Evolutionary conservation across 2,888 invertebrate species (phyloP), one percentile per base, ranked within the genome.

Genomic region (Dromius quadrimaculatus): DNA sequence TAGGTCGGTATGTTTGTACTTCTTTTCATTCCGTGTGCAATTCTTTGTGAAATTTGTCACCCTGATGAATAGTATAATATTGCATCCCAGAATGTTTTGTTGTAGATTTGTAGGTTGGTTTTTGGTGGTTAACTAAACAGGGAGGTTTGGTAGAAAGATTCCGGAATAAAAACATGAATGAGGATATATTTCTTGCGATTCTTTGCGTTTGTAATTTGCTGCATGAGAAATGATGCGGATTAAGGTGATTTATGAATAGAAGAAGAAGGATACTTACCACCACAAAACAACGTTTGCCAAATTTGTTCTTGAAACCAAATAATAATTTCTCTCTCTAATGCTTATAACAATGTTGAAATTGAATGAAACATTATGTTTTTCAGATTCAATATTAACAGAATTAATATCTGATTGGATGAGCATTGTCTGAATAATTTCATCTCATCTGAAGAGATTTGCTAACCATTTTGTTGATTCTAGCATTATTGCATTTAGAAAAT

Each of bases 41-140:
- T 66, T 66, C 66, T 66, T 66, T 66, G 54, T 57, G 28, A 66
- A 66, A 66, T 66, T 66, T 66, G 66, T 66, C 66, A 66, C 66
- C 41, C 23, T 57, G 57, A 66, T 66, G 66, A 57, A 41, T 54
- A 57, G 66, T 32, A 63, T 63, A 66, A 54, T 57, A 65, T 50
- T 20, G 65, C 65, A 65, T 65, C 43, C 62, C 43, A 43, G 43
- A 41, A 43, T 34, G 9, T 62, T 62, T 62, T 41, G 59, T 59
- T 59, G 20, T 36, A 59, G 59, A 59, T 59, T 59, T 59, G 59
- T 57, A 11, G 57, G 15, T 36, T 9, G 11, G 13, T 15, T 54
- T 54, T 23, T 15, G 50, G 15, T 8, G 15, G 13, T 45, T 45
- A n/a, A 3, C 36, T 36, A 17, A 15, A 17, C 19, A 19, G 43